Conservation (phyloP, 2,113 vertebrate genomes). For the Oncorhynchus nerka region DNA sequence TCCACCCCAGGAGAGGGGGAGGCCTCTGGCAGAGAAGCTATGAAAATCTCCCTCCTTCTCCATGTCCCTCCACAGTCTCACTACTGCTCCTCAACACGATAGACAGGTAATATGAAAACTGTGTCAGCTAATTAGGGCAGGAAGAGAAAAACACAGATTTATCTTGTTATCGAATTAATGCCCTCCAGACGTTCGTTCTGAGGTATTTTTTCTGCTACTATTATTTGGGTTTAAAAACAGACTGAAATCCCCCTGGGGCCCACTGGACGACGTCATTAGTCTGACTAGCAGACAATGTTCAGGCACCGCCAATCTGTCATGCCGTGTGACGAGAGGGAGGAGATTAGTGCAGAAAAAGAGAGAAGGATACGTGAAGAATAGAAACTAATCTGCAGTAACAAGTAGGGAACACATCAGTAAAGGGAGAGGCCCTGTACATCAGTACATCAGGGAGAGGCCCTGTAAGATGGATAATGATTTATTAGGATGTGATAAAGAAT, state of each 20-base stretch:
- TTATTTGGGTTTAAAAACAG: constrained; percentile 13
- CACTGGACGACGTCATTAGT: constrained; percentile 14
- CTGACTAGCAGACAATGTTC: constrained; percentile 4
- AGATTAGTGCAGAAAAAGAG: constrained; percentile 2
- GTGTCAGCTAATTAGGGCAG: constrained; percentile 54
- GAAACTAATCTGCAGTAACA: constrained; percentile 28
- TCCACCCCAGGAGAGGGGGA: neutral
- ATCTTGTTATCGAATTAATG: constrained; percentile 35
- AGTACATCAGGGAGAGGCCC: constrained; percentile 6
- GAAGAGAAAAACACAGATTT: constrained; percentile 1
- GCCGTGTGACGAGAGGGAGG: neutral
- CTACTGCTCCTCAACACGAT: neutral
- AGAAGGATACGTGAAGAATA: constrained; percentile 18
- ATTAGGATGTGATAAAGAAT: neutral
- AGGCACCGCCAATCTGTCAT: constrained; percentile 9
- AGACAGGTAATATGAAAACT: constrained; percentile 30
- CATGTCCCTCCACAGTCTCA: neutral
- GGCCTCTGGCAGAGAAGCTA: neutral
- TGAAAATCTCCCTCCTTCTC: neutral
- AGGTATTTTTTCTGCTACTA: neutral
- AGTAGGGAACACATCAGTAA: constrained; percentile 20
- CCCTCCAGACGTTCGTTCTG: constrained; percentile 29
- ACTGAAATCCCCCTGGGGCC: no score
- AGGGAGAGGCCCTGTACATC: neutral
- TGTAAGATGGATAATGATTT: neutral